These are phyloP conservation scores for Lobophora halterata DNA, from an alignment of 2,888 invertebrate species.

Conservation along the genomic window DNA sequence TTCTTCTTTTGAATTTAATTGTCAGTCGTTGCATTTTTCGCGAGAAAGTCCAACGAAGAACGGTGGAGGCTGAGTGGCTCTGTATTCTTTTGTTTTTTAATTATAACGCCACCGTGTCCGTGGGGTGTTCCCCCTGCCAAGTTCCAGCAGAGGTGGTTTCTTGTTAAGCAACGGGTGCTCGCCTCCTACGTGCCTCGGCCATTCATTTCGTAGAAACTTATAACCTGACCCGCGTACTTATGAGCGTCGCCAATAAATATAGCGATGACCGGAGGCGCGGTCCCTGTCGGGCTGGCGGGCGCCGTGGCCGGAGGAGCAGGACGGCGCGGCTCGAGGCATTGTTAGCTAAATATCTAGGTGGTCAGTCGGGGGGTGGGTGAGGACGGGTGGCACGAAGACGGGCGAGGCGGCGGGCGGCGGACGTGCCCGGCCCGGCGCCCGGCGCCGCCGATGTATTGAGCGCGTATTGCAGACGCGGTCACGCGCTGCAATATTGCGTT, in stretches of 20 bases:
- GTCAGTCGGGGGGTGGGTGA: conserved; percentile 63
- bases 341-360: conserved; percentile 81
- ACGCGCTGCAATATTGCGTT: conserved; percentile 81
- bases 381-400: conserved; percentile 55
- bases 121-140: conserved; percentile 63
- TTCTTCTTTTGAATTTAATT: conserved; percentile 50
- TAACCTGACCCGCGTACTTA: conserved; percentile 81
- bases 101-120: conserved; percentile 69
- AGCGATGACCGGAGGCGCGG: conserved; percentile 75
- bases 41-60: conserved; percentile 64
- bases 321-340: conserved; percentile 71
- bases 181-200: conserved; percentile 77
- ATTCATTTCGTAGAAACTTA: conserved; percentile 79
- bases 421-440: conserved; percentile 72
- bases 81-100: conserved; percentile 81
- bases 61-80: conserved; percentile 73
- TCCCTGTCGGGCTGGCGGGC: conserved; percentile 56
- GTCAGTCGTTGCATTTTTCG: conserved; percentile 70
- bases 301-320: conserved; percentile 49
- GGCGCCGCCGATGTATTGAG: conserved; percentile 80
- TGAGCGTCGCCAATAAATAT: conserved; percentile 81
- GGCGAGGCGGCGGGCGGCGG: conserved; percentile 64
- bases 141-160: conserved; percentile 75
- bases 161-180: conserved; percentile 66
- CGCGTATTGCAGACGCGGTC: conserved; percentile 81